Conservation (phyloP, 2,888 invertebrate species). For the Ischnura elegans region DNA sequence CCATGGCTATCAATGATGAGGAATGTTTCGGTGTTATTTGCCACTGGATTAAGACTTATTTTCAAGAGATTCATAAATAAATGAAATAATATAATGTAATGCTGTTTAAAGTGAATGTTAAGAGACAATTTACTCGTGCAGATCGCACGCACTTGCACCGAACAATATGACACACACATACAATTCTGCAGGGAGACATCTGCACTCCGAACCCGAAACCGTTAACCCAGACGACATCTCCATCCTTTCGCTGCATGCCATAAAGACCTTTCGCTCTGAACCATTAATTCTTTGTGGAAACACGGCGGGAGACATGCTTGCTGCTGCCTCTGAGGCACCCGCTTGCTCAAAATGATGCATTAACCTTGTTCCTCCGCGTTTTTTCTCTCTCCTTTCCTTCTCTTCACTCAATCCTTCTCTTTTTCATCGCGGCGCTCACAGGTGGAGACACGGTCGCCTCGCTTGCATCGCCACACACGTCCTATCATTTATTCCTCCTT, state of each 20-base stretch:
- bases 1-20: no score
- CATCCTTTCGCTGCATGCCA: not conserved
- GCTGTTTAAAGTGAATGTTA: no score
- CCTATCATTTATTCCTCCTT: no score
- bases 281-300: slow-evolving; percentile 21
- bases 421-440: not conserved
- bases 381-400: not conserved
- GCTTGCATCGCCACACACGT: not conserved
- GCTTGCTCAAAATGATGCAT: slow-evolving; percentile 26
- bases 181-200: not conserved
- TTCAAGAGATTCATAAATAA: no score
- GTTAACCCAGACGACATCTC: not conserved
- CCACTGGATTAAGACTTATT: no score
- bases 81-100: no score
- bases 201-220: not conserved
- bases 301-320: not conserved
- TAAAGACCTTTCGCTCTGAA: not conserved
- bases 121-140: no score
- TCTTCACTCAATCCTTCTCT: not conserved
- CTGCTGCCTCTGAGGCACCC: not conserved
- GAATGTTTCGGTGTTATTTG: no score
- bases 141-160: no score
- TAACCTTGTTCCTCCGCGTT: not conserved
- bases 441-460: not conserved
- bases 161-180: no score